Percentiles rank a stretch among this genome's conserved stretches.
These are phyloP conservation scores for Redunca redunca DNA, from an alignment of 2,113 vertebrate species.

Conservation along the genomic window DNA sequence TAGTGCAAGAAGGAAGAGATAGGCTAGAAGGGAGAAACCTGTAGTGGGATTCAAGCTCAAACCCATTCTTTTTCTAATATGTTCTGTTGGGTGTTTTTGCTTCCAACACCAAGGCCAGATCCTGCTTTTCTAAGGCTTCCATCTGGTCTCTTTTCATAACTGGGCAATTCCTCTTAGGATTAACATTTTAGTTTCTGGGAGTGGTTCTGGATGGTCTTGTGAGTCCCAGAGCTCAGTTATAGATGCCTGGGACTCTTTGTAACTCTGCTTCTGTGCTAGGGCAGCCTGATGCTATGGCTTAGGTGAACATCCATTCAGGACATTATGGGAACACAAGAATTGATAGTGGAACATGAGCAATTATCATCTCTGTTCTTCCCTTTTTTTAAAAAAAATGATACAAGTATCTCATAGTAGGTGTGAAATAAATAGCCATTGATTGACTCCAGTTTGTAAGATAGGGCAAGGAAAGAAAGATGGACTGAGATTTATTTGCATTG, in stretches of 20 bases:
- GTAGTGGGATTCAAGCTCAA: rapidly evolving
- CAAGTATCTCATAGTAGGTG: background rate
- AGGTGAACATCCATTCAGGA: background rate
- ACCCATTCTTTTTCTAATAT: background rate
- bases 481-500: background rate
- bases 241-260: background rate
- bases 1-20: background rate
- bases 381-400: background rate
- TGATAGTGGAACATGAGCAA: background rate
- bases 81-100: background rate
- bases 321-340: background rate
- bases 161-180: background rate
- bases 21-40: background rate
- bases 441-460: background rate
- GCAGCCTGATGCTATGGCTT: background rate
- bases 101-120: background rate
- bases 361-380: background rate
- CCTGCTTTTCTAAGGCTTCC: background rate
- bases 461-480: background rate
- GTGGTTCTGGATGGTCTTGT: background rate
- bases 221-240: background rate
- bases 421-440: background rate
- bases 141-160: background rate
- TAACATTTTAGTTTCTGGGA: background rate
- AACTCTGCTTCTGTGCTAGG: background rate